Conservation (phyloP, 2,888 invertebrate genomes). For the Leptinotarsa tumamoca region DNA sequence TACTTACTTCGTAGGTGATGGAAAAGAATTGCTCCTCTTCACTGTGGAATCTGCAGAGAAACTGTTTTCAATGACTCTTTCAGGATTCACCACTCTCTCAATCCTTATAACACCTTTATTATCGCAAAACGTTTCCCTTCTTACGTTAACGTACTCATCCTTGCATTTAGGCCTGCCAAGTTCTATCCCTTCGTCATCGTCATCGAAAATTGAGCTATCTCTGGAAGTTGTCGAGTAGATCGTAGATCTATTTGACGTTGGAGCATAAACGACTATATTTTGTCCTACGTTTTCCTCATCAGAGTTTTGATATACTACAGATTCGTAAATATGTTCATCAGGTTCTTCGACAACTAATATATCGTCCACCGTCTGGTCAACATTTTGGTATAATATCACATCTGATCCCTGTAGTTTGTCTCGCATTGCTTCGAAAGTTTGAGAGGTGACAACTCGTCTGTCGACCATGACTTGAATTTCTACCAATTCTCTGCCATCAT, state of each 20-base stretch:
- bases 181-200: slow-evolving; percentile 42
- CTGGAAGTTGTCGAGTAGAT: slow-evolving; percentile 50
- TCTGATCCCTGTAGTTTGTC: slow-evolving; percentile 37
- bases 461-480: slow-evolving; percentile 53
- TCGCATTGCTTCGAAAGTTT: slow-evolving; percentile 25
- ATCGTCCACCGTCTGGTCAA: slow-evolving; percentile 23
- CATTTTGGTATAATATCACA: slow-evolving; percentile 42
- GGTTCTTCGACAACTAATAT: neutral
- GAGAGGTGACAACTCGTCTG: slow-evolving; percentile 37
- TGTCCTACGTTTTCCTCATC: slow-evolving; percentile 18
- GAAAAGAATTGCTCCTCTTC: slow-evolving; percentile 32
- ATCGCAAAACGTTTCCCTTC: slow-evolving; percentile 52
- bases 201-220: slow-evolving; percentile 39
- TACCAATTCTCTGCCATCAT: slow-evolving; percentile 56
- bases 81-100: slow-evolving; percentile 45
- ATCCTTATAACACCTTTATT: slow-evolving; percentile 52
- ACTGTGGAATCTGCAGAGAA: slow-evolving; percentile 10
- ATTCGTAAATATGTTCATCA: neutral
- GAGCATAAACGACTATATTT: slow-evolving; percentile 26
- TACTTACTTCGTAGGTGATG: neutral
- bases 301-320: neutral
- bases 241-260: slow-evolving; percentile 49
- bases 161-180: slow-evolving; percentile 30
- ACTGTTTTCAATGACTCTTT: neutral
- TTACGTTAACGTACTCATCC: slow-evolving; percentile 36